A percentile compares a stretch with the other conserved stretches of the same genome.
phyloP scores from a whole-genome alignment of 2,797 vertebrate genomes.

The Gastrophryne carolinensis region DNA sequence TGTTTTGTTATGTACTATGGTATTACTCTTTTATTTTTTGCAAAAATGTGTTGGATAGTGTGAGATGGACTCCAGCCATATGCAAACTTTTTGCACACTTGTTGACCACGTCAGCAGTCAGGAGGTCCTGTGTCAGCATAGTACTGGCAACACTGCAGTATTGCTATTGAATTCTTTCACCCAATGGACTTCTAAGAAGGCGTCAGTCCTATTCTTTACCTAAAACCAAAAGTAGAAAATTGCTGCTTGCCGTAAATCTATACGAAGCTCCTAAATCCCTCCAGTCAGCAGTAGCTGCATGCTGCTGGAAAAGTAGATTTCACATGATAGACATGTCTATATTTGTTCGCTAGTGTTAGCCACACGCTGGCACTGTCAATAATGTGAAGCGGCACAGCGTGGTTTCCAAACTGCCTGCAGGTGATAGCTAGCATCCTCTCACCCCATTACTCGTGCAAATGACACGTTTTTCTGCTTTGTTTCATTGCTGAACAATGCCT shows the following conservation, averaged over 20 bases:
- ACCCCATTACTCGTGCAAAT: slow-evolving; percentile 61
- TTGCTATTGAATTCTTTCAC: background rate
- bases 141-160: background rate
- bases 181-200: background rate
- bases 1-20: too few relatives aligned
- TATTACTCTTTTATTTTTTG: too few relatives aligned
- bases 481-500: slow-evolving; percentile 49
- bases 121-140: too few relatives aligned
- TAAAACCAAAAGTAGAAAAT: background rate
- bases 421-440: slow-evolving; percentile 59
- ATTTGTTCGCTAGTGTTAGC: slow-evolving; percentile 56
- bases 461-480: slow-evolving; percentile 56
- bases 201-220: background rate
- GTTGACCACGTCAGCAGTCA: too few relatives aligned
- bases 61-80: too few relatives aligned
- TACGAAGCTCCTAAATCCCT: slow-evolving; percentile 48
- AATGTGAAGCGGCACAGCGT: slow-evolving; percentile 61
- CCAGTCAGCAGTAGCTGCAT: slow-evolving; percentile 42
- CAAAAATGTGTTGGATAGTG: too few relatives aligned
- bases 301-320: slow-evolving; percentile 34
- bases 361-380: slow-evolving; percentile 55
- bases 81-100: too few relatives aligned
- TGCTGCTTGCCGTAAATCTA: slow-evolving; percentile 14
- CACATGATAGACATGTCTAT: slow-evolving; percentile 55
- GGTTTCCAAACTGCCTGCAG: slow-evolving; percentile 53